Evolutionary conservation across 2,113 vertebrate species (phyloP).

Genomic region (Cyprichromis sp.): DNA sequence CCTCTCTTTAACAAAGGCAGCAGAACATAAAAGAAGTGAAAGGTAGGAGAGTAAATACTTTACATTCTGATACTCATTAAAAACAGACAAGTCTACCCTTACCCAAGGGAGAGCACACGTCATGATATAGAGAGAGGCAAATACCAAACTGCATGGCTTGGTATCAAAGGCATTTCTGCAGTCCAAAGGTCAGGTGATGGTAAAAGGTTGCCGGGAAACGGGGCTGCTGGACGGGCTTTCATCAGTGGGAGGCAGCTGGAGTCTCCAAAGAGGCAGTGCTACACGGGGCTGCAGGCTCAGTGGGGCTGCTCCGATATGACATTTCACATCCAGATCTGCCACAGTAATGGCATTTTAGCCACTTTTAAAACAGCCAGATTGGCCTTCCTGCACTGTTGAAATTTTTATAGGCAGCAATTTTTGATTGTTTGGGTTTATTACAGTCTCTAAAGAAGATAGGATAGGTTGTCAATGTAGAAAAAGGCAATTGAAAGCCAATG

Average conservation of each 20-base stretch:
- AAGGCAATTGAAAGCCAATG: conserved; percentile 17
- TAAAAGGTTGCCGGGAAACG: conserved; percentile 69
- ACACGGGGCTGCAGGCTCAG: conserved; percentile 62
- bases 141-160: conserved; percentile 64
- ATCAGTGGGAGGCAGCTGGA: conserved; percentile 69
- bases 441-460: conserved; percentile 21
- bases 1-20: conserved; percentile 26
- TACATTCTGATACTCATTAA: conserved; percentile 60
- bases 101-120: conserved; percentile 24
- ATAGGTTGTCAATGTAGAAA: conserved; percentile 19
- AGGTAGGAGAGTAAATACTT: conserved; percentile 57
- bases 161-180: conserved; percentile 67
- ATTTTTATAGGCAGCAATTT: conserved; percentile 56
- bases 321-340: conserved; percentile 79
- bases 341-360: conserved; percentile 78
- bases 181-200: conserved; percentile 73
- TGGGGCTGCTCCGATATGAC: conserved; percentile 72
- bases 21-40: conserved; percentile 34
- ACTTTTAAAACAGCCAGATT: conserved; percentile 73
- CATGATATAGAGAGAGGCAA: conserved; percentile 54
- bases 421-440: conserved; percentile 50
- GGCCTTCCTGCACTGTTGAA: conserved; percentile 57
- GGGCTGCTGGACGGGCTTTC: conserved; percentile 62
- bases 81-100: conserved; percentile 40
- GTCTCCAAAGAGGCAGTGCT: conserved; percentile 60